Base-by-base conservation (phyloP, 2,888 invertebrate species). In the Phlogophora meticulosa region DNA sequence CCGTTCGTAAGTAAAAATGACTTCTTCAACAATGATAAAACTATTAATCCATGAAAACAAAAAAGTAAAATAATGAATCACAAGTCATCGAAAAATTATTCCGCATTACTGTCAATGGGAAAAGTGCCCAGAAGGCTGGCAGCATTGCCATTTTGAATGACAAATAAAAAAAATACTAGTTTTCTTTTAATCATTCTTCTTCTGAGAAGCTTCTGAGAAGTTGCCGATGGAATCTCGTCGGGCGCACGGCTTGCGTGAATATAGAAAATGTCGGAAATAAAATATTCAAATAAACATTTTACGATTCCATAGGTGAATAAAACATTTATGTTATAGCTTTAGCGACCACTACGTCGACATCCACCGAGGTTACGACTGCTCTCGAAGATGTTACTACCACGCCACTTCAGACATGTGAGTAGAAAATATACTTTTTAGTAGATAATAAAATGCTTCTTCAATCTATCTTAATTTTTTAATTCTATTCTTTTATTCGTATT, bases 281-380 rank as follows among this genome's bases (percentile, higher is more conserved):
- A 24, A 48, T 61, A 24, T 76, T 49, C 11, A 38, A 55, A 56
- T 60, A 36, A 51, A 67, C 32, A 53, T 61, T 55, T 69, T 42
- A 60, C 24, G 55, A 32, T 46, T 45, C 38, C 20, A 38, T 24
- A 40, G 32, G 40, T 58, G 32, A 38, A 72, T 66, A 64, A 71
- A 70, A 67, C 51, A 53, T 40, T 71, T 77, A 70, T 76, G 48
- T 82, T 81, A 42, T 73, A 92, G 92, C 91, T 3, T 78, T 92
- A 13, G 90, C 85, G 0, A 90, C 92, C 4, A 90, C 90, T 5
- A 85, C 87, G 5, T 84, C 85, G 10, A 83, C 82, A 1, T 77
- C 83, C 4, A 79, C 82, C 2, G 82, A 80, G 15, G 64, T 71
- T 22, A 80, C 85, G 28, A 81, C 81, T 15, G 43, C 56, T 46